Conservation (phyloP, 2,888 invertebrate genomes). For the Lasioglossum vierecki region DNA sequence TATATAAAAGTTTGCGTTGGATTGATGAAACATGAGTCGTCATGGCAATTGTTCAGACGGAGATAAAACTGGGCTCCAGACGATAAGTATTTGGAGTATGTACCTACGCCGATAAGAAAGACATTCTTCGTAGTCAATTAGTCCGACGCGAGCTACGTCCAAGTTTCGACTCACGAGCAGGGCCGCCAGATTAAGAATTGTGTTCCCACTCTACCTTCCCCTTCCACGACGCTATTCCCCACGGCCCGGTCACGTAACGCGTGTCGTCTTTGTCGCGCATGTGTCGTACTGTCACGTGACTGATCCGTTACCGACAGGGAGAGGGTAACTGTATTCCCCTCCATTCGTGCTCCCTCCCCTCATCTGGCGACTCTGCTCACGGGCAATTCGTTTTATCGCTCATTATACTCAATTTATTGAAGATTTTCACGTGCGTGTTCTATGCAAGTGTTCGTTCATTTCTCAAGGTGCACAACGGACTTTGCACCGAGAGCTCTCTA, state of each 20-base stretch:
- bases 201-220: too few species aligned
- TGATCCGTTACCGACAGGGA: too few species aligned
- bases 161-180: background rate
- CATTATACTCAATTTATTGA: conserved; percentile 14
- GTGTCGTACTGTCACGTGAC: too few species aligned
- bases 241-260: too few species aligned
- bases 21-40: background rate
- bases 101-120: conserved; percentile 21
- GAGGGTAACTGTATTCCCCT: too few species aligned
- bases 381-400: background rate
- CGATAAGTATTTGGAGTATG: conserved; percentile 25
- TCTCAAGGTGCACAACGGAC: conserved; percentile 1
- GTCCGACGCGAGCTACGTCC: background rate
- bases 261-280: too few species aligned
- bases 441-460: conserved; percentile 16
- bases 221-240: too few species aligned
- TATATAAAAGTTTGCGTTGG: background rate
- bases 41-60: conserved; percentile 11
- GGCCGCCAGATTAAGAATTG: too few species aligned
- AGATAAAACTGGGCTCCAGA: conserved; percentile 2
- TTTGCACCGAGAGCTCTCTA: conserved; percentile 4
- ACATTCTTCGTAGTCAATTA: background rate
- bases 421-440: conserved; percentile 30
- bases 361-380: background rate
- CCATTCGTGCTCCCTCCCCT: too few species aligned